These are phyloP conservation scores for Clarias pachynema DNA, from an alignment of 2,797 vertebrate species.

Conservation along the genomic window DNA sequence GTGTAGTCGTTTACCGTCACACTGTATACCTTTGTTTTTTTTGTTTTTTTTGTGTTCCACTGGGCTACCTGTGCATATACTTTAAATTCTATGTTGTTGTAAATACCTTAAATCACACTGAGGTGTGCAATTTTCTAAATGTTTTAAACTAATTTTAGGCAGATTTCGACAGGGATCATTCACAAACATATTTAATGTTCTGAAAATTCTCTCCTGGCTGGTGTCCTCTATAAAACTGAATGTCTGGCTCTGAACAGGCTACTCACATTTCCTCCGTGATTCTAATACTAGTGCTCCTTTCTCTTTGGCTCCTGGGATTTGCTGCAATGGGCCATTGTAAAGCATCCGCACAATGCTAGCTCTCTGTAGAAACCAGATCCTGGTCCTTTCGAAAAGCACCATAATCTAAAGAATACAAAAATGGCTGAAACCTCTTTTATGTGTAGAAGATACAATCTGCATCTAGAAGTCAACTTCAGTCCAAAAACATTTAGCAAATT, in stretches of 20 bases:
- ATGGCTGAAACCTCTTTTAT: slow-evolving; percentile 13
- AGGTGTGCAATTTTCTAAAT: not conserved
- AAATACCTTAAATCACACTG: not conserved
- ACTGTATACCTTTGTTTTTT: not conserved
- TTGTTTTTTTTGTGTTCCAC: not conserved
- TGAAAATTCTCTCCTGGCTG: slow-evolving; percentile 16
- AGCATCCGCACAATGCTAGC: slow-evolving; percentile 40
- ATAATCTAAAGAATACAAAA: slow-evolving; percentile 44
- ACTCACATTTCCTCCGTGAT: slow-evolving; percentile 37
- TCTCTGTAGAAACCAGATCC: slow-evolving; percentile 44
- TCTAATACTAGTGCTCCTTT: slow-evolving; percentile 36
- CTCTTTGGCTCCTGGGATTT: slow-evolving; percentile 46
- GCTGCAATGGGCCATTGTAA: slow-evolving; percentile 37
- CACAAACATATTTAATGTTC: slow-evolving; percentile 1
- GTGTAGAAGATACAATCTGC: not conserved
- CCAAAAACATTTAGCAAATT: no score
- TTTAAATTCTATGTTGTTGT: not conserved
- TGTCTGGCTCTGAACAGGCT: slow-evolving; percentile 38
- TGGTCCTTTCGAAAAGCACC: slow-evolving; percentile 27
- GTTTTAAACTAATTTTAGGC: not conserved
- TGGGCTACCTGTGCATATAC: not conserved
- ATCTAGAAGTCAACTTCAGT: not conserved
- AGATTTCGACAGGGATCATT: not conserved
- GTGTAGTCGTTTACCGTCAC: not conserved
- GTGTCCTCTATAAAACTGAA: slow-evolving; percentile 22